Base-by-base conservation (phyloP, 2,797 vertebrate species). In the Cyclura pinguis region DNA sequence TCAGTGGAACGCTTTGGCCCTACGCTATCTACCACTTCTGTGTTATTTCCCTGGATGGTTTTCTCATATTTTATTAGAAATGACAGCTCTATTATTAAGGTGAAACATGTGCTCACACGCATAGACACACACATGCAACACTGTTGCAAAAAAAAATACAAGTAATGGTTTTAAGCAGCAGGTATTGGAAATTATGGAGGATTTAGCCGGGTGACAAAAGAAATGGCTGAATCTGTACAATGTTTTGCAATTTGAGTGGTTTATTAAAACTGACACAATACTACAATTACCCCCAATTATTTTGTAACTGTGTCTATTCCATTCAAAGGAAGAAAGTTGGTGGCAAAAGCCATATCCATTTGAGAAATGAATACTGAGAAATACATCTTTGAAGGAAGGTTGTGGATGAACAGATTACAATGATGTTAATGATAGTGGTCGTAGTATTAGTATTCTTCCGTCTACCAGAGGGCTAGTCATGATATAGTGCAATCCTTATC, bases 61-160 rank as follows among this genome's bases (percentile, higher is more conserved):
- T 94, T 96, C 97, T 95, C 93, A 88, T 91, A 94, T 96, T 97
- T 97, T 97, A 97, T 97, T 96, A 97, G 95, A 96, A 96, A 96
- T 96, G 97, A 96, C 96, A 97, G 96, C 93, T 96, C 94, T 97
- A 96, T 97, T 97, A 97, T 97, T 97, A 97, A 94, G 87, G 35
- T 47, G 32, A 38, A 86, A 96, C 95, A 47, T 4, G 42, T 47
- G 42, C 42, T 47, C 42, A 47, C 42, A 47, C 42, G 4, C 42
- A 32, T 3, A 32, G 16, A 69, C 76, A 80, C 9, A 4, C 27
- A 22, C 38, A 47, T 42, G 62, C 38, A 50, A 35, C 7, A 90
- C 0, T 93, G 85, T 90, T 47, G 87, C 91, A 95, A 93, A 92
- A 94, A 94, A 94, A 95, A 96, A 94, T 90, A 93, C 81, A 93